These are phyloP conservation scores for Ormyrus nitidulus DNA, from an alignment of 2,888 invertebrate species.

Conservation along the genomic window DNA sequence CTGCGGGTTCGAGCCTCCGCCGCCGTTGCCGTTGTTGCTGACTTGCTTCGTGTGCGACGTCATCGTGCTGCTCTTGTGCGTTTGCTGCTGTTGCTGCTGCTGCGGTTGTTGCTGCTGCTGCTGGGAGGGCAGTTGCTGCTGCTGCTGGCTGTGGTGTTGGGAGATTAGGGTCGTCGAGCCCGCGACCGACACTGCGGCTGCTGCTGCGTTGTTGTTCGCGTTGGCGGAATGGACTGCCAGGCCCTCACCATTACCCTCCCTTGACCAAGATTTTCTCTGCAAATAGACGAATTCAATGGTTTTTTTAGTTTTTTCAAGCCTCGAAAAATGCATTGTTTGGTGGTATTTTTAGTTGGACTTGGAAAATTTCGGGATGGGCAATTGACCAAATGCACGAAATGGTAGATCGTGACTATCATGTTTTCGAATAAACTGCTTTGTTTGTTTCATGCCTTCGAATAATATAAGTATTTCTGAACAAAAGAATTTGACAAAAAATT, in stretches of 20 bases:
- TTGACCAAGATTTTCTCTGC: constrained; percentile 81
- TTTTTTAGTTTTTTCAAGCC: too few species aligned
- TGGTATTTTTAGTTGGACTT: too few species aligned
- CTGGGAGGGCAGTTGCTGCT: constrained; percentile 67
- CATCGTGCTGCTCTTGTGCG: constrained; percentile 78
- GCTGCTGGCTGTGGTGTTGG: constrained; percentile 71
- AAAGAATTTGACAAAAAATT: too few species aligned
- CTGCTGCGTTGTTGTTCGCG: constrained; percentile 73
- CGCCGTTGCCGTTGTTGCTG: constrained; percentile 81
- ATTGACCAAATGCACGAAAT: too few species aligned
- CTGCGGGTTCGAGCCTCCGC: constrained; percentile 77
- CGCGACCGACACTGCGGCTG: constrained; percentile 76
- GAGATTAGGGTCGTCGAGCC: constrained; percentile 73
- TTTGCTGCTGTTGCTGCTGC: constrained; percentile 68
- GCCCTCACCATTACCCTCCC: constrained; percentile 81
- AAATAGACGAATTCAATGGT: constrained; percentile 43
- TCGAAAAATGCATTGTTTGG: too few species aligned
- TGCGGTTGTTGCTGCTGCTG: constrained; percentile 65
- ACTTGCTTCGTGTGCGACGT: constrained; percentile 89
- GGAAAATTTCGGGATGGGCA: too few species aligned
- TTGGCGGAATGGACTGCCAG: constrained; percentile 74
- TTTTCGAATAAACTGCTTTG: too few species aligned
- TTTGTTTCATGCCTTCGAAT: too few species aligned
- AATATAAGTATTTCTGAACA: too few species aligned
- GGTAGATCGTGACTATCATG: too few species aligned